Evolutionary conservation across 2,113 vertebrate genomes (phyloP).

Genomic region (Myanophis thanlyinensis): DNA sequence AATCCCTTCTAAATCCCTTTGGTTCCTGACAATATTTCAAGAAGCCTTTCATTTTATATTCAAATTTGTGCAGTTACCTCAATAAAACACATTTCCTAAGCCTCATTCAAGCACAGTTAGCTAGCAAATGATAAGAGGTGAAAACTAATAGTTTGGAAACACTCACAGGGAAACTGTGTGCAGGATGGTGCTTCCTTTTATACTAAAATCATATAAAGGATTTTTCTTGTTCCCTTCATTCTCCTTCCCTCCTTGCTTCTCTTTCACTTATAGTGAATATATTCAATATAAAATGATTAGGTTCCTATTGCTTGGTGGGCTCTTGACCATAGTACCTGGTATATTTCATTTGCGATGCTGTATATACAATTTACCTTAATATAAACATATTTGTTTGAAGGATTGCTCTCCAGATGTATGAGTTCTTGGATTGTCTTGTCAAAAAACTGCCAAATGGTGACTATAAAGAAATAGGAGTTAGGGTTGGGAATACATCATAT

Average conservation of each 20-base stretch:
- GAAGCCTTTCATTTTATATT: background rate
- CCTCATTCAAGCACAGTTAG: background rate
- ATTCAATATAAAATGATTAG: constrained; percentile 42
- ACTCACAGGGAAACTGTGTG: background rate
- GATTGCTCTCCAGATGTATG: constrained; percentile 38
- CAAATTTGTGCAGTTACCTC: background rate
- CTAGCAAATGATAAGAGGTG: constrained; percentile 28
- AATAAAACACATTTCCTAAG: background rate
- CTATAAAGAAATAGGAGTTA: constrained; percentile 41
- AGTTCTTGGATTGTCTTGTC: constrained; percentile 41
- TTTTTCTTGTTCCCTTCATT: constrained; percentile 12
- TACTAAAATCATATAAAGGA: constrained; percentile 18
- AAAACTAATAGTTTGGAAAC: constrained; percentile 44
- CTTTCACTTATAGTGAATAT: constrained; percentile 22
- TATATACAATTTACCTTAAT: constrained; percentile 46
- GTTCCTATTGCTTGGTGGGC: constrained; percentile 35
- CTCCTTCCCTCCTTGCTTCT: background rate
- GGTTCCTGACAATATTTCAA: background rate
- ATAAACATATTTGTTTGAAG: background rate
- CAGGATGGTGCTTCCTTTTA: constrained; percentile 9
- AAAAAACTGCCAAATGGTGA: constrained; percentile 66
- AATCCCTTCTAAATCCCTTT: background rate
- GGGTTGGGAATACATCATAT: constrained; percentile 43
- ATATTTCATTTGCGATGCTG: constrained; percentile 53
- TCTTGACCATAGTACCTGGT: constrained; percentile 42